Conservation (phyloP, 2,113 vertebrate genomes). For the Nannospalax galili region DNA sequence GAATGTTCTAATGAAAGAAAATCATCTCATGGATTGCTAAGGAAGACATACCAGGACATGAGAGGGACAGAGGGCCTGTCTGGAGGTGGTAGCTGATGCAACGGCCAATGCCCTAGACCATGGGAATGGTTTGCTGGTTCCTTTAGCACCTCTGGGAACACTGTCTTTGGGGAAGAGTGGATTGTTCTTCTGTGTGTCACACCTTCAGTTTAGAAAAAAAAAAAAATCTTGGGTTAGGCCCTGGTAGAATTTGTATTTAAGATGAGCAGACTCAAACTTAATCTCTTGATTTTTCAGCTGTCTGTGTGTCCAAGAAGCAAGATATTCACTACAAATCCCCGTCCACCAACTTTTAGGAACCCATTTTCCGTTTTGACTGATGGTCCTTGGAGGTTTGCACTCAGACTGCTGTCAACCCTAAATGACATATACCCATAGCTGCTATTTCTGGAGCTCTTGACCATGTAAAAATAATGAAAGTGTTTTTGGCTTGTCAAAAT, state of each 20-base stretch:
- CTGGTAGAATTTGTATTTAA: neutral
- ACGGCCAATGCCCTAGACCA: accelerated
- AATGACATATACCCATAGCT: constrained; percentile 51
- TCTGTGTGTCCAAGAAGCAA: neutral
- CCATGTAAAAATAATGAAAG: constrained; percentile 66
- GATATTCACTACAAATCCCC: neutral
- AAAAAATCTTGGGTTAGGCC: constrained; percentile 3
- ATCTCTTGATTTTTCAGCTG: constrained; percentile 31
- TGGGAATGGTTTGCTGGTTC: neutral
- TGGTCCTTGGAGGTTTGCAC: constrained; percentile 21
- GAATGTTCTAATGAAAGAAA: neutral
- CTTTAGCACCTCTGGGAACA: neutral
- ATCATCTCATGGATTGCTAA: neutral
- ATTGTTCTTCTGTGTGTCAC: neutral
- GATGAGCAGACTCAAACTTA: neutral
- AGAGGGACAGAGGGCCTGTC: neutral
- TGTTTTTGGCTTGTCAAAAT: constrained; percentile 77
- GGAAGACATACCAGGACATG: neutral
- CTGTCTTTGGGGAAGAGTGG: neutral
- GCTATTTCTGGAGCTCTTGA: constrained; percentile 69
- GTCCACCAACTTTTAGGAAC: neutral
- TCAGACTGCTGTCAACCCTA: constrained; percentile 41
- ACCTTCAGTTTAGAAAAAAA: neutral
- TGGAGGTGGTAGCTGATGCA: neutral
- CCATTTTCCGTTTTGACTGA: neutral